Base-by-base conservation (phyloP, 2,888 invertebrate species). In the Drosophila nigritarsus region DNA sequence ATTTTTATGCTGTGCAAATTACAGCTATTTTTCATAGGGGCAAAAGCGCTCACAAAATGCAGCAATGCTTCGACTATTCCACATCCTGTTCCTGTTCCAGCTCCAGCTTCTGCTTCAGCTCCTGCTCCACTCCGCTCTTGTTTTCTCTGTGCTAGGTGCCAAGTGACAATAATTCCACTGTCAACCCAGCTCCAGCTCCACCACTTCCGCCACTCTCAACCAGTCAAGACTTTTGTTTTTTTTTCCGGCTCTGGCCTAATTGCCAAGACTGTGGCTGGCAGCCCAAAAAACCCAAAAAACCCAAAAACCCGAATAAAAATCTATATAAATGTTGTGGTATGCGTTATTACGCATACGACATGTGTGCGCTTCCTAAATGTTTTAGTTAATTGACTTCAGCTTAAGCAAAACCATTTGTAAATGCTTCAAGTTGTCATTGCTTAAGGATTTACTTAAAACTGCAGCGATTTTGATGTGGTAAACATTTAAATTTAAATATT, bases 1-100 rank as follows among this genome's bases (percentile, higher is more conserved):
- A 89, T 87, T 87, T 87, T 87, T 89, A 89, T 87, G 86, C 83
- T 89, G 80, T 87, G 87, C 90, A 87, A 87, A 89, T 87, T 89
- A 87, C 87, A 89, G 87, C 88, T 83, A 87, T 87, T 87, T 87
- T 87, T 87, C 87, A 87, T 89, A 87, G 88, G 78, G 76, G 78
- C 81, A 81, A 83, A 78, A 87, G 87, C 87, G 87, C 77, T 83
- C 53, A 70, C 78, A 82, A 86, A 78, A 76, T 78, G 73, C 75
- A 76, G 73, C 68, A 70, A 65, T 62, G 63, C 80, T 80, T 78
- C 80, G 78, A 72, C 76, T 69, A 61, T 64, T 75, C 60, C 63
- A 56, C 36, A 48, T 62, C 61, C 63, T 64, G 71, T 71, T 66
- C 38, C 56, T 64, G 34, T 32, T 34, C 27, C 15, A 36, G 36